Percentiles rank a stretch among this genome's conserved stretches.
Conservation (phyloP, 2,113 vertebrate genomes). For the Corydoras maculifer region DNA sequence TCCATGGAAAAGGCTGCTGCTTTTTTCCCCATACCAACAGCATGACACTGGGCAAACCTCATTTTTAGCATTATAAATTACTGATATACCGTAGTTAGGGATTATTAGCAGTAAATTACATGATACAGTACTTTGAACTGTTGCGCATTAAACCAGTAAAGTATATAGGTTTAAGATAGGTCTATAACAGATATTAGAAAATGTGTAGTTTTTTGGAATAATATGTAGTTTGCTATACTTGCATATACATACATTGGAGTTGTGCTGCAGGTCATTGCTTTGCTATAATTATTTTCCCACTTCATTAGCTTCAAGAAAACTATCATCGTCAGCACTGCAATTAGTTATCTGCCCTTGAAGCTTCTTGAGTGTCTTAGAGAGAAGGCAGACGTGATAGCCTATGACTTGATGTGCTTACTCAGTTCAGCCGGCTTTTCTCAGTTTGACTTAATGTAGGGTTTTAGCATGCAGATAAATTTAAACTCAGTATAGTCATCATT, state of each 20-base stretch:
- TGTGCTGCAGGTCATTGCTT: conserved; percentile 64
- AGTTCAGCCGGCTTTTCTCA: conserved; percentile 59
- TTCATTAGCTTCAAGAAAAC: conserved; percentile 73
- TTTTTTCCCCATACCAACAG: too few relatives aligned
- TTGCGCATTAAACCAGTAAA: too few relatives aligned
- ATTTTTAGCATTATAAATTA: too few relatives aligned
- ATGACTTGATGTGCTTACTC: conserved; percentile 56
- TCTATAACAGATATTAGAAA: too few relatives aligned
- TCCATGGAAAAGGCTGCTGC: too few relatives aligned
- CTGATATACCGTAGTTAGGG: too few relatives aligned
- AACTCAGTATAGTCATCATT: background rate
- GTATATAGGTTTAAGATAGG: too few relatives aligned
- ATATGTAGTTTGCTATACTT: conserved; percentile 32
- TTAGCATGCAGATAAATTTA: background rate
- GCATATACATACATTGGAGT: conserved; percentile 55
- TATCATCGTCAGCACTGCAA: conserved; percentile 64
- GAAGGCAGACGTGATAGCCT: conserved; percentile 62
- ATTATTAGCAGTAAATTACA: too few relatives aligned
- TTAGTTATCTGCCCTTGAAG: conserved; percentile 65
- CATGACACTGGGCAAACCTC: too few relatives aligned
- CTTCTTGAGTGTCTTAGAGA: conserved; percentile 66
- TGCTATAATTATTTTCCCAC: conserved; percentile 73
- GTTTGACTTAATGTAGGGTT: conserved; percentile 24
- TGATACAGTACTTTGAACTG: too few relatives aligned
- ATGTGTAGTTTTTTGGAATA: too few relatives aligned